These are phyloP conservation scores for Mycetomoellerius zeteki DNA, from an alignment of 1,140 invertebrate genomes.

Conservation along the genomic window DNA sequence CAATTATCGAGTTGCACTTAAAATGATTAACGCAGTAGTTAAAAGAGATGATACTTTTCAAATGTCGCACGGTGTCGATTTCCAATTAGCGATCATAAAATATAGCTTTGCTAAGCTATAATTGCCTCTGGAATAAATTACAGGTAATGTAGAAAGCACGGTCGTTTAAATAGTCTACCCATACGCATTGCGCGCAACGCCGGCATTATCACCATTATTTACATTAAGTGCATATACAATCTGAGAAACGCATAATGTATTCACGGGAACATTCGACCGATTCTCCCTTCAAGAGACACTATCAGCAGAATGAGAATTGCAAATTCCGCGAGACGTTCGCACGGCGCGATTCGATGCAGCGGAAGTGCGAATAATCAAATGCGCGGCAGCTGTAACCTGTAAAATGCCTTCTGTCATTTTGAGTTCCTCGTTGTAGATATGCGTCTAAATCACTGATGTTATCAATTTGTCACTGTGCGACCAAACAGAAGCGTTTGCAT, in stretches of 20 bases:
- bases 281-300: slow-evolving; percentile 7
- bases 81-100: slow-evolving; percentile 74
- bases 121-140: slow-evolving; percentile 73
- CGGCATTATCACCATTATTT: slow-evolving; percentile 58
- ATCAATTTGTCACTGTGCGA: slow-evolving; percentile 47
- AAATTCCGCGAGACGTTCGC: slow-evolving; percentile 2
- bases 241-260: slow-evolving; percentile 42
- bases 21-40: slow-evolving; percentile 73
- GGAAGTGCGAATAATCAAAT: slow-evolving; percentile 52
- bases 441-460: slow-evolving; percentile 34
- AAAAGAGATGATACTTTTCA: slow-evolving; percentile 71
- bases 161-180: slow-evolving; percentile 62
- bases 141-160: slow-evolving; percentile 62
- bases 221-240: slow-evolving; percentile 61
- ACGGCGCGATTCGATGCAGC: slow-evolving; percentile 15
- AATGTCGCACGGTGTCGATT: slow-evolving; percentile 72
- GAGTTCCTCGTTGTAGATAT: neutral
- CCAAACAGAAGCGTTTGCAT: slow-evolving; percentile 36
- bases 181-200: slow-evolving; percentile 2
- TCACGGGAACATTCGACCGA: slow-evolving; percentile 16
- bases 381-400: slow-evolving; percentile 33
- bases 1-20: slow-evolving; percentile 69
- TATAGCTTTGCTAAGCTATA: slow-evolving; percentile 61
- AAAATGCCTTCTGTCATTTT: slow-evolving; percentile 26
- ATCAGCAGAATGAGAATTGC: neutral